Percentiles rank a stretch among this genome's conserved stretches.
Evolutionary conservation across 2,113 vertebrate species (phyloP).

Genomic region (Chlorodrepanis virens): DNA sequence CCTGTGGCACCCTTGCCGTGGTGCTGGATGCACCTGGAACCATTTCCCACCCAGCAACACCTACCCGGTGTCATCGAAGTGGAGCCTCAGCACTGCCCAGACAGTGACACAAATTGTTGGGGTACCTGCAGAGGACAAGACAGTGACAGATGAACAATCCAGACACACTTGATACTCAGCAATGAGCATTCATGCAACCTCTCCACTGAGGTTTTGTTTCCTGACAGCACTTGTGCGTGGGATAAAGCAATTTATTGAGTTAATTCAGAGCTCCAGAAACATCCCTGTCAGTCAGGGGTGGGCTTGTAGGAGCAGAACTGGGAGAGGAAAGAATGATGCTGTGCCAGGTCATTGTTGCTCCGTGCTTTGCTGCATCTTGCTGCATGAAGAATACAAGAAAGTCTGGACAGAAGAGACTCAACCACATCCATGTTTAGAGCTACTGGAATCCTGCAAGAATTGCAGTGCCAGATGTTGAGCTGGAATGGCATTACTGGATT

Average conservation of each 20-base stretch:
- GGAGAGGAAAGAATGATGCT: background rate
- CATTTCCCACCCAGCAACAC: background rate
- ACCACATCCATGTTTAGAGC: background rate
- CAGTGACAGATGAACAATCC: background rate
- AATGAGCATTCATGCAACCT: background rate
- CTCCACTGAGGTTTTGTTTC: background rate
- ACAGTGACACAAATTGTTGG: constrained; percentile 94
- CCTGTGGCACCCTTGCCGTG: background rate
- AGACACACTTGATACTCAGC: background rate
- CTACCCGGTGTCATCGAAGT: constrained; percentile 90
- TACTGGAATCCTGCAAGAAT: background rate
- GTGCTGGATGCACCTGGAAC: background rate
- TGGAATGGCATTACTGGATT: background rate
- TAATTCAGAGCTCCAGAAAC: background rate
- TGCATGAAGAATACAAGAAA: background rate
- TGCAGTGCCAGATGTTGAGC: background rate
- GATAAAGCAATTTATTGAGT: background rate
- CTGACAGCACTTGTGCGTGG: fast-evolving
- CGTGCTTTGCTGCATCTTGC: background rate
- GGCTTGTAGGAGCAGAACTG: background rate
- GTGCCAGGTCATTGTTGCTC: background rate
- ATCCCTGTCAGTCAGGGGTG: background rate
- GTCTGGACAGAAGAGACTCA: background rate
- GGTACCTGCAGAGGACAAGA: constrained; percentile 79
- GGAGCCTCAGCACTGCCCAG: constrained; percentile 92